Base-by-base conservation (phyloP, 2,888 invertebrate genomes). In the Apamea sordens region DNA sequence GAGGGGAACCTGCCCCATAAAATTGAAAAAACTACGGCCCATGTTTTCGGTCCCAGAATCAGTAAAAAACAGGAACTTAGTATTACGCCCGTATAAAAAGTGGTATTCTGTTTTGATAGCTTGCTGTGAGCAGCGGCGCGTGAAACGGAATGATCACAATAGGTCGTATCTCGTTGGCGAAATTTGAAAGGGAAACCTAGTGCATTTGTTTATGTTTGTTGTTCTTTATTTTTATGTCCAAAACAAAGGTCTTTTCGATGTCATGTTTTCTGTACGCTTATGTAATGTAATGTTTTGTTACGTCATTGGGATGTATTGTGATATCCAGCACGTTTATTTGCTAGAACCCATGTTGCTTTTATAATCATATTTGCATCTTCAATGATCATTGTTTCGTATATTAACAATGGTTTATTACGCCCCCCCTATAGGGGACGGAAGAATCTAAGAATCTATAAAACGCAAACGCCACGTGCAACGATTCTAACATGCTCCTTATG, bases 141-240 rank as follows among this genome's bases (percentile, higher is more conserved):
- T 88, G 86, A 89, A 87, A 72, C 81, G 69, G 53, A 87, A 87
- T 82, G 83, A 80, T 88, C 87, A 85, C 87, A 86, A 85, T 86
- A 79, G 83, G 50, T 76, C 74, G 83, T 82, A 84, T 86, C 79
- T 87, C 75, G 80, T 80, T 82, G 76, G 83, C 77, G 74, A 83
- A 81, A 82, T 85, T 85, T 84, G 77, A 89, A 89, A 89, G 88
- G 84, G 89, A 89, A 89, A 86, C 79, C 74, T 80, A 56, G 65
- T 82, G 70, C 75, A 69, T 75, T 83, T 84, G 77, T 79, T 70
- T 84, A 71, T 72, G 28, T 76, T 44, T 61, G 64, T 56, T 21
- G 73, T 69, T 79, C 18, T 86, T 64, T 85, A 63, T 76, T 83
- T 86, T 77, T 44, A n/a, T 24, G 28, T 50, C 15, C 28, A 28